phyloP scores from a whole-genome alignment of 2,113 vertebrate genomes.

The Hippocampus guttulatus region DNA sequence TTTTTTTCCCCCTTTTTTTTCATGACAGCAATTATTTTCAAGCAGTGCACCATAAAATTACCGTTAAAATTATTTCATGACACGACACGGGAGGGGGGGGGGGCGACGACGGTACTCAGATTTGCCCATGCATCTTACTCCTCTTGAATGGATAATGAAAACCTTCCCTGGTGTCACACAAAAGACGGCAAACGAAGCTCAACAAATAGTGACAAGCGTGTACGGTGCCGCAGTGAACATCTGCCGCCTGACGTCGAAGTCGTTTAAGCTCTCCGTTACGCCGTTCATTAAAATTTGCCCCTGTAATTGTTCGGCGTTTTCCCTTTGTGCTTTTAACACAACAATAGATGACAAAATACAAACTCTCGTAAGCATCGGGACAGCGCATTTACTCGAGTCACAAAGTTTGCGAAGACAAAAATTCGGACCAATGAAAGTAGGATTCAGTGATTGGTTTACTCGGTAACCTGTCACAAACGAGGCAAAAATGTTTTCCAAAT shows the following conservation, averaged over 20 bases:
- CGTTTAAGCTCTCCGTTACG: not conserved
- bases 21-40: conserved; percentile 59
- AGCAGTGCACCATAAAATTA: conserved; percentile 56
- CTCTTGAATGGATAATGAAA: conserved; percentile 44
- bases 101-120: conserved; percentile 5
- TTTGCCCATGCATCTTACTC: conserved; percentile 20
- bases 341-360: not conserved
- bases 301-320: not conserved
- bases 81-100: not conserved
- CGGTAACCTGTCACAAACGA: too few species aligned
- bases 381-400: too few species aligned
- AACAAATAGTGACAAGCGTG: conserved; percentile 26
- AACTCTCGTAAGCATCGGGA: not conserved
- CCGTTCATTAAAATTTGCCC: not conserved
- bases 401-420: too few species aligned
- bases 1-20: conserved; percentile 24
- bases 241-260: conserved; percentile 16
- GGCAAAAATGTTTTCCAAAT: too few species aligned
- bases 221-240: conserved; percentile 30
- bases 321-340: not conserved
- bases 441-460: too few species aligned
- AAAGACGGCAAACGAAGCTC: conserved; percentile 37
- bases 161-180: conserved; percentile 24
- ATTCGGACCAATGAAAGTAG: too few species aligned
- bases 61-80: conserved; percentile 47